Conservation (phyloP, 2,113 vertebrate species). For the Lagopus muta region DNA sequence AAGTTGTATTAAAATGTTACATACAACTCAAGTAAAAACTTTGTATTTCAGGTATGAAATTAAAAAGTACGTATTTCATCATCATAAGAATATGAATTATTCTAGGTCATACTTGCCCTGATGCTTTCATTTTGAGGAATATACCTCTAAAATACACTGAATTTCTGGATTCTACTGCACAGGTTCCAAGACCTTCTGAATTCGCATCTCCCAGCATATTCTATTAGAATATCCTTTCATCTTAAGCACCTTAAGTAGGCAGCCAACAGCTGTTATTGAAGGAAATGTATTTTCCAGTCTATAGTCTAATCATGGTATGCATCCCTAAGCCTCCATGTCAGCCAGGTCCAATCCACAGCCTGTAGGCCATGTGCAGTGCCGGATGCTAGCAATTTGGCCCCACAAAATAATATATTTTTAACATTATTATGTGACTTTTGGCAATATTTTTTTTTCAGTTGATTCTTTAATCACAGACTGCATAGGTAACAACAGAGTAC, state of each 20-base stretch:
- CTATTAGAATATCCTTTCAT: neutral
- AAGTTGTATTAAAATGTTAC: neutral
- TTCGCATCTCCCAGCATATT: neutral
- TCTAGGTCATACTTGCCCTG: neutral
- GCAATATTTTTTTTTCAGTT: too few relatives aligned
- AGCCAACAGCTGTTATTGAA: neutral
- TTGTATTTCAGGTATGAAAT: neutral
- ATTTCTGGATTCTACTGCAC: fast-evolving
- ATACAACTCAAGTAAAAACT: neutral
- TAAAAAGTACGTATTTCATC: neutral
- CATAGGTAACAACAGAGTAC: too few relatives aligned
- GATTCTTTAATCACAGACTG: too few relatives aligned
- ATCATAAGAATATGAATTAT: neutral
- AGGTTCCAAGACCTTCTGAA: neutral
- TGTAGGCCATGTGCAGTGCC: too few relatives aligned
- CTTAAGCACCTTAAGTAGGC: neutral
- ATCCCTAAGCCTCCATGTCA: neutral
- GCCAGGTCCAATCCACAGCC: too few relatives aligned
- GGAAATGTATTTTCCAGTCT: neutral
- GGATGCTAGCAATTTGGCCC: too few relatives aligned
- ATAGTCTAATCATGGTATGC: neutral
- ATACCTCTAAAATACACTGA: neutral
- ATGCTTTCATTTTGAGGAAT: neutral
- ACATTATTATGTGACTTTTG: too few relatives aligned
- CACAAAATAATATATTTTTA: too few relatives aligned